Conservation (phyloP, 2,113 vertebrate species). For the Hepsetus odoe region DNA sequence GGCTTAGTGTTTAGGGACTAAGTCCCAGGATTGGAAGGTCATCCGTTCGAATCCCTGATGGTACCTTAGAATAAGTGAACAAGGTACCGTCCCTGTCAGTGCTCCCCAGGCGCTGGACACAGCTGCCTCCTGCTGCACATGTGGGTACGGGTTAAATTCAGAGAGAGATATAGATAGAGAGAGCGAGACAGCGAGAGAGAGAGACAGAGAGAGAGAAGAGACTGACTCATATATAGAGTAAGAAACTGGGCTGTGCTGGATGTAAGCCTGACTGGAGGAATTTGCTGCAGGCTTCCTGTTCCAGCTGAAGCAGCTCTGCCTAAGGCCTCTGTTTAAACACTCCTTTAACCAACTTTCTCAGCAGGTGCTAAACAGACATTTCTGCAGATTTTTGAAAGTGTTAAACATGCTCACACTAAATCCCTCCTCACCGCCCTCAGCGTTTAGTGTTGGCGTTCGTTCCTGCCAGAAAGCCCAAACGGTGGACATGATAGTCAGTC, state of each 20-base stretch:
- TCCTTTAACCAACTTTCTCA: neutral
- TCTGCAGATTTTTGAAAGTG: neutral
- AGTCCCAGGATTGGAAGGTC: no score
- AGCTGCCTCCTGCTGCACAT: no score
- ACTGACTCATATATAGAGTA: neutral
- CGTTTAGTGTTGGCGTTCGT: constrained; percentile 23
- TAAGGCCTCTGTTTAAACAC: neutral
- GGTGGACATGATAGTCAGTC: constrained; percentile 60
- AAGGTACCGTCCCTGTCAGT: no score
- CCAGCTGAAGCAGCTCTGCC: neutral
- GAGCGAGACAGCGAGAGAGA: no score
- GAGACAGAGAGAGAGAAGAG: no score
- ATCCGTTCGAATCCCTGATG: no score
- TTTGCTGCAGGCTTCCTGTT: neutral
- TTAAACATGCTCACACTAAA: neutral
- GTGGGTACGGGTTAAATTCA: no score
- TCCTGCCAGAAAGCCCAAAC: constrained; percentile 50
- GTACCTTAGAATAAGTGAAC: no score
- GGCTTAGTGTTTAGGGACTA: no score
- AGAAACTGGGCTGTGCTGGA: neutral
- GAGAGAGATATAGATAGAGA: no score
- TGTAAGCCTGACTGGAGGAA: neutral
- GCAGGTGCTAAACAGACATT: neutral
- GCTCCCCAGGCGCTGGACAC: no score
- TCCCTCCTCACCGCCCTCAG: no score